A percentile compares a stretch with the other conserved stretches of the same genome.
phyloP scores from a whole-genome alignment of 2,888 invertebrate genomes.

The Arctia plantaginis region DNA sequence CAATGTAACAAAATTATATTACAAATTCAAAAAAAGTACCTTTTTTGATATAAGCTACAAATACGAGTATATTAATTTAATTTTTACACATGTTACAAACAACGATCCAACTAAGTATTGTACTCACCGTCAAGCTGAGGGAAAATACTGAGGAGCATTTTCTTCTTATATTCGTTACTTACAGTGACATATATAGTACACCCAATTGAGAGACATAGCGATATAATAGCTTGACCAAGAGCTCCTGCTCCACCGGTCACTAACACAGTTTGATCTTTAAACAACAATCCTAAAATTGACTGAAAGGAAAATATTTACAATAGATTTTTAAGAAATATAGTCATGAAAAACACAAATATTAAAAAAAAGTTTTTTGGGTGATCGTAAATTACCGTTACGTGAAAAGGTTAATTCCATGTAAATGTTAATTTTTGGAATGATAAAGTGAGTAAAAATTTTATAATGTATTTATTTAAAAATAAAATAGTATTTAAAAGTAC shows the following conservation, averaged over 20 bases:
- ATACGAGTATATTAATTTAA: background rate
- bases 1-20: no score
- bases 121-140: constrained; percentile 64
- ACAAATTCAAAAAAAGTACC: no score
- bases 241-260: constrained; percentile 65
- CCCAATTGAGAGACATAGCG: constrained; percentile 56
- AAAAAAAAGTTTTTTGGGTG: background rate
- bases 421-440: no score
- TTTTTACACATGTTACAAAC: no score
- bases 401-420: no score
- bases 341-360: background rate
- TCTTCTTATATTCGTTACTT: constrained; percentile 58
- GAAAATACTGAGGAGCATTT: constrained; percentile 57
- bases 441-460: no score
- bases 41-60: background rate
- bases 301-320: constrained; percentile 29
- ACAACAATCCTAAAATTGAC: constrained; percentile 47
- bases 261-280: constrained; percentile 47
- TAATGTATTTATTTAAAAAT: no score
- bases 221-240: constrained; percentile 68
- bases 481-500: no score
- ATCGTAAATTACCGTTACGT: background rate
- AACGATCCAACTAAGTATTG: background rate
- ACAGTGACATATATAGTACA: constrained; percentile 65
- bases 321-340: background rate